Conservation (phyloP, 2,888 invertebrate species). For the Proisotoma minuta region DNA sequence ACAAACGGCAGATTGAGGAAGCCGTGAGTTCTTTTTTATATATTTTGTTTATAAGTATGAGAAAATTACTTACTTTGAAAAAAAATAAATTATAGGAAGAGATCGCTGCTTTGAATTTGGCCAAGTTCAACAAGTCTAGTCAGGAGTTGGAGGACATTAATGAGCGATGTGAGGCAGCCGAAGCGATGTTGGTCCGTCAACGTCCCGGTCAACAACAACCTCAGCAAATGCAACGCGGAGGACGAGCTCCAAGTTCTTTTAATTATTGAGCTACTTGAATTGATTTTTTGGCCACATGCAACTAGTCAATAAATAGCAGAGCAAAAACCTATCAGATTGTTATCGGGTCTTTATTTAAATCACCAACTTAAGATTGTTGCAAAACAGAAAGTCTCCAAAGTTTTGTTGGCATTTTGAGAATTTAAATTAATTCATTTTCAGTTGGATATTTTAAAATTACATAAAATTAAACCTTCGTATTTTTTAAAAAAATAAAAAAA, state of each 20-base stretch:
- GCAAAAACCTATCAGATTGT: no score
- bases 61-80: neutral
- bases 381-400: no score
- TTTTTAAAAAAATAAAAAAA: no score
- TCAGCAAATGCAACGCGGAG: neutral
- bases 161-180: slow-evolving; percentile 25
- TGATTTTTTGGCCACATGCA: no score
- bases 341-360: no score
- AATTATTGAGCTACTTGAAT: no score
- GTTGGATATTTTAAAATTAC: no score
- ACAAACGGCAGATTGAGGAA: slow-evolving; percentile 51
- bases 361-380: no score
- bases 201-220: slow-evolving; percentile 11
- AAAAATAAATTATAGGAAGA: slow-evolving; percentile 19
- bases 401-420: no score
- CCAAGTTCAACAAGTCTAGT: slow-evolving; percentile 26
- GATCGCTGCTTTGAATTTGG: slow-evolving; percentile 29
- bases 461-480: no score
- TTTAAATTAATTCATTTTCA: no score
- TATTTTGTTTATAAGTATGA: neutral
- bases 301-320: no score
- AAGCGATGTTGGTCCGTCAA: slow-evolving; percentile 18
- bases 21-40: slow-evolving; percentile 52
- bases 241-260: neutral
- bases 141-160: slow-evolving; percentile 26